Evolutionary conservation across 1,140 invertebrate species (phyloP), one percentile per base, ranked within the genome.

Genomic region (Matsumurasca onukii): DNA sequence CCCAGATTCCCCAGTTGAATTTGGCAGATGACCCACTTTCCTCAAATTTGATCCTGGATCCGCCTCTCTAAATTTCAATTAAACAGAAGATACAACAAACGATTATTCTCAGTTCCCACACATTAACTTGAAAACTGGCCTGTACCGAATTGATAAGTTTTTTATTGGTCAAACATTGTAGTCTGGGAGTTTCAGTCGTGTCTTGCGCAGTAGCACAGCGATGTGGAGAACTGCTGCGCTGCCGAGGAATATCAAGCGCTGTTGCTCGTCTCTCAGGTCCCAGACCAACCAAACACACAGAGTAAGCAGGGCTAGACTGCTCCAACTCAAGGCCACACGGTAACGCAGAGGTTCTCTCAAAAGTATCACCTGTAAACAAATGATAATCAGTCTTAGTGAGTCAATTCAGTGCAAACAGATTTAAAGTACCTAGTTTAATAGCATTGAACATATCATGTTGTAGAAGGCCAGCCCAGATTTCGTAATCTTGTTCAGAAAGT

Each of bases 81-180:
- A n/a, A n/a, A n/a, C n/a, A n/a, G n/a, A n/a, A n/a, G n/a, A n/a
- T n/a, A n/a, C n/a, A n/a, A n/a, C n/a, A n/a, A n/a, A n/a, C n/a
- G n/a, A n/a, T n/a, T n/a, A n/a, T n/a, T n/a, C n/a, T n/a, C n/a
- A n/a, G n/a, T n/a, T n/a, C n/a, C n/a, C n/a, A n/a, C n/a, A n/a
- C n/a, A n/a, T n/a, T n/a, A n/a, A n/a, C n/a, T n/a, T n/a, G n/a
- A n/a, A n/a, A n/a, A n/a, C n/a, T n/a, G n/a, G n/a, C n/a, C n/a
- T n/a, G n/a, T n/a, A n/a, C n/a, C n/a, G n/a, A n/a, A n/a, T n/a
- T n/a, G n/a, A n/a, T n/a, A n/a, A n/a, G n/a, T n/a, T n/a, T n/a
- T n/a, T n/a, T n/a, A n/a, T n/a, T n/a, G n/a, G 45, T 74, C 66
- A 74, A 30, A 74, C 71, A 67, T 74, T 70, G 64, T 74, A 74